phyloP scores from a whole-genome alignment of 2,113 vertebrate species.

The Triplophysa rosa region DNA sequence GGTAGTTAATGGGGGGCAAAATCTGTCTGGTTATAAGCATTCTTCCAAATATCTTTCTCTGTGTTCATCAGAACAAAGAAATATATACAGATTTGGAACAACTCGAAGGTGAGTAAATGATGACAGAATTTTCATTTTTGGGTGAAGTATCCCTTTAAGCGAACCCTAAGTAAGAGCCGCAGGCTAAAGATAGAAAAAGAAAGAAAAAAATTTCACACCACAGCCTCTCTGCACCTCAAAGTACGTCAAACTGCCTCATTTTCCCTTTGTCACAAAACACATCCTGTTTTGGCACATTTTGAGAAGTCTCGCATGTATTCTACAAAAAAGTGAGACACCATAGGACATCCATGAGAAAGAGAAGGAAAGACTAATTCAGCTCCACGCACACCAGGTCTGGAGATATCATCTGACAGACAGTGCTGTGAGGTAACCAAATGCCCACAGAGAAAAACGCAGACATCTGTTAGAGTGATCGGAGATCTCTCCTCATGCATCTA shows the following conservation, averaged over 20 bases:
- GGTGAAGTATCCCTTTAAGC: too few relatives aligned
- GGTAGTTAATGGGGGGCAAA: too few relatives aligned
- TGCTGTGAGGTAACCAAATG: slow-evolving; percentile 1
- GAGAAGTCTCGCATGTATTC: not conserved
- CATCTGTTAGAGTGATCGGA: slow-evolving; percentile 43
- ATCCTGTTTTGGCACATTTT: slow-evolving; percentile 50
- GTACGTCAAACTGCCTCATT: slow-evolving; percentile 25
- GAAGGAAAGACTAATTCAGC: slow-evolving; percentile 20
- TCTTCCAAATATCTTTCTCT: too few relatives aligned
- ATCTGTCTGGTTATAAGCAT: too few relatives aligned
- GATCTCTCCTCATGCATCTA: not conserved
- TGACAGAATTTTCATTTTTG: too few relatives aligned
- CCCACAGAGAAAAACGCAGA: slow-evolving; percentile 27
- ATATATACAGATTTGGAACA: too few relatives aligned
- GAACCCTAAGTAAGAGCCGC: too few relatives aligned
- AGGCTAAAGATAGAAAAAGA: too few relatives aligned
- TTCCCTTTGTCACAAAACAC: slow-evolving; percentile 31
- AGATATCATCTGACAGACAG: slow-evolving; percentile 33
- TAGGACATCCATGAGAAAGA: slow-evolving; percentile 34
- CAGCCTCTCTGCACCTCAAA: not conserved
- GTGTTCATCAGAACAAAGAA: too few relatives aligned
- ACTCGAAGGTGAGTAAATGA: too few relatives aligned
- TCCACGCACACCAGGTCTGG: slow-evolving; percentile 29
- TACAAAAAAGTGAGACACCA: slow-evolving; percentile 5
- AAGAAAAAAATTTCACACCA: too few relatives aligned